These are phyloP conservation scores for Ceratoteleas bidentatus DNA, from an alignment of 1,140 invertebrate genomes.

Conservation along the genomic window DNA sequence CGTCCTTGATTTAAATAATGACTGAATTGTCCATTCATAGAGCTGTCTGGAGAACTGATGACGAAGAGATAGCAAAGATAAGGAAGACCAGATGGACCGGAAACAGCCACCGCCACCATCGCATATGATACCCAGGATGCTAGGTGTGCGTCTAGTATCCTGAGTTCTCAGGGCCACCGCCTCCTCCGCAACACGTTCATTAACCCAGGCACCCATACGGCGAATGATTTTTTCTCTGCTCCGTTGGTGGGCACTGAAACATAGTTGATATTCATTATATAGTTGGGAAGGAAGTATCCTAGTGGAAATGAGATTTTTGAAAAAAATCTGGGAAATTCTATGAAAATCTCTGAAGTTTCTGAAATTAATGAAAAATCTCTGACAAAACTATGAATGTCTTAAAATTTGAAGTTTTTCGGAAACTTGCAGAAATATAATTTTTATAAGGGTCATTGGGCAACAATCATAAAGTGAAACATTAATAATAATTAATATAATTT, in stretches of 20 bases:
- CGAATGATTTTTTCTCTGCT: constrained; percentile 75
- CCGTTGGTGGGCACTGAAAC: constrained; percentile 72
- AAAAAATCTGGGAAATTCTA: no score
- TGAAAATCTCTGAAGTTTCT: no score
- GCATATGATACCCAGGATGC: constrained; percentile 69
- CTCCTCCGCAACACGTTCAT: constrained; percentile 77
- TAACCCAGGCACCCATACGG: constrained; percentile 81
- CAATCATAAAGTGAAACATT: no score
- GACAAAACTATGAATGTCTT: no score
- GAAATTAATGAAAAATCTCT: no score
- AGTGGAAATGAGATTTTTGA: no score
- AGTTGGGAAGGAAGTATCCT: no score
- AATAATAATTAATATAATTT: no score
- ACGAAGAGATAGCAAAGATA: constrained; percentile 71
- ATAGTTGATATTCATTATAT: no score
- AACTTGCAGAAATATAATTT: no score
- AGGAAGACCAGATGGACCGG: constrained; percentile 56
- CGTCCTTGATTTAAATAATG: constrained; percentile 79
- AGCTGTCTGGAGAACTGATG: constrained; percentile 77
- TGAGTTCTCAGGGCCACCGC: constrained; percentile 71
- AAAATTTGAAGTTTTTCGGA: no score
- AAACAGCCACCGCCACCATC: constrained; percentile 67
- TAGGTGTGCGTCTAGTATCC: constrained; percentile 64
- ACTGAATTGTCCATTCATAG: constrained; percentile 77
- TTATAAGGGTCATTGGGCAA: no score